Conservation (phyloP, 1,140 invertebrate genomes). For the Drosophila watanabei region DNA sequence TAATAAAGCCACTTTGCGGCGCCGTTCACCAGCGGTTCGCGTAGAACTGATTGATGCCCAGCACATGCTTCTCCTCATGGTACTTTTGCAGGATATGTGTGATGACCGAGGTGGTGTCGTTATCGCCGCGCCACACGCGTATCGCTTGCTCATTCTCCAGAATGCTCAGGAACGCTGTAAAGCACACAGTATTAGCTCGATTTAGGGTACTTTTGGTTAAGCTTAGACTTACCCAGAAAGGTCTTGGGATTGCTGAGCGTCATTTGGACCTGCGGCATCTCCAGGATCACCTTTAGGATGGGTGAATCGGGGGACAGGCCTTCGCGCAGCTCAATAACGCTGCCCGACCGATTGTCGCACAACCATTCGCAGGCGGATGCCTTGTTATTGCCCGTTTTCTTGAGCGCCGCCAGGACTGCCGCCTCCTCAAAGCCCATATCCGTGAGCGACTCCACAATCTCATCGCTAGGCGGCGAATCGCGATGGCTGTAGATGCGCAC, state of each 20-base stretch:
- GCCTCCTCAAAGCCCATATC: slow-evolving; percentile 84
- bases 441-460: slow-evolving; percentile 66
- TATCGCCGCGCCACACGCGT: slow-evolving; percentile 83
- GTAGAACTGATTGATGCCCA: slow-evolving; percentile 85
- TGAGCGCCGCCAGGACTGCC: slow-evolving; percentile 70
- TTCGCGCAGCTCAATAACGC: slow-evolving; percentile 77
- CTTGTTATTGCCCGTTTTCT: slow-evolving; percentile 82
- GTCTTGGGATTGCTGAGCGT: slow-evolving; percentile 84
- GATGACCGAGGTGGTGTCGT: slow-evolving; percentile 82
- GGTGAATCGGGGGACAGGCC: slow-evolving; percentile 81
- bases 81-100: slow-evolving; percentile 85
- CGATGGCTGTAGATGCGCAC: slow-evolving; percentile 83
- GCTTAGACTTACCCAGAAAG: slow-evolving; percentile 70
- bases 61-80: slow-evolving; percentile 85
- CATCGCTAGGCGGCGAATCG: slow-evolving; percentile 71
- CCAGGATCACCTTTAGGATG: slow-evolving; percentile 79
- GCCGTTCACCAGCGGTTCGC: slow-evolving; percentile 74
- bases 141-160: slow-evolving; percentile 85
- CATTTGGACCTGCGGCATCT: slow-evolving; percentile 84
- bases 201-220: not conserved
- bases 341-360: slow-evolving; percentile 78
- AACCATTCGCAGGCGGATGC: slow-evolving; percentile 85
- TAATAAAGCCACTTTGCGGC: slow-evolving; percentile 70
- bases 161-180: slow-evolving; percentile 77
- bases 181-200: not conserved